Evolutionary conservation across 2,113 vertebrate genomes (phyloP).

Genomic region (Chloebia gouldiae): DNA sequence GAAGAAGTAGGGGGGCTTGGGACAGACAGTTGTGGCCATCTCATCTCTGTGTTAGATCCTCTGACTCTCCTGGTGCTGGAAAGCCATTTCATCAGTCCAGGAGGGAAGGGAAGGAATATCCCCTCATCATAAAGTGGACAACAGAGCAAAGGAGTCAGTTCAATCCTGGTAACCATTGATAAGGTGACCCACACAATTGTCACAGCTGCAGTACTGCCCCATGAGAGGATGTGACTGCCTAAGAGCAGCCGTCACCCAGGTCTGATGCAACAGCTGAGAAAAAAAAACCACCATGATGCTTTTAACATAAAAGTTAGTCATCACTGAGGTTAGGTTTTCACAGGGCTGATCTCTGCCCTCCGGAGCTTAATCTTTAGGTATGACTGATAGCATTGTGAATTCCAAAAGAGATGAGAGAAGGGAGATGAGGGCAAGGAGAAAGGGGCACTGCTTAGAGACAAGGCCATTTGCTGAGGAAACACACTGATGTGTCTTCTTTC

Average conservation of each 20-base stretch:
- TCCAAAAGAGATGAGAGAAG: not conserved
- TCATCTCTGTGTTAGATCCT: conserved; percentile 57
- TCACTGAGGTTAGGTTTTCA: not conserved
- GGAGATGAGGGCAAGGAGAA: not conserved
- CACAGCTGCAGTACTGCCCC: not conserved
- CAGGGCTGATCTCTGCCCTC: conserved; percentile 38
- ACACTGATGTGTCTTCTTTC: not conserved
- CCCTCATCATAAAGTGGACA: not conserved
- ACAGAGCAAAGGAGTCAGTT: not conserved
- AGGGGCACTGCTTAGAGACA: not conserved
- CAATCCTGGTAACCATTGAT: not conserved
- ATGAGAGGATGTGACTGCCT: not conserved
- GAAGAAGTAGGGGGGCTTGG: conserved; percentile 27
- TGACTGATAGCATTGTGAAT: conserved; percentile 39
- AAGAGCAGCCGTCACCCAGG: not conserved
- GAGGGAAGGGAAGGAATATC: not conserved
- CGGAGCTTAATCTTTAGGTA: conserved; percentile 44
- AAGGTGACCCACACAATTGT: not conserved
- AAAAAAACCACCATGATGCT: not conserved
- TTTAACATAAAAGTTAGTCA: conserved; percentile 49
- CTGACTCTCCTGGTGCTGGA: not conserved
- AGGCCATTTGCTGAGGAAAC: not conserved
- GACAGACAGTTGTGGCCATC: conserved; percentile 42
- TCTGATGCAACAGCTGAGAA: conserved; percentile 37
- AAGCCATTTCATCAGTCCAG: not conserved